phyloP scores from a whole-genome alignment of 2,888 invertebrate genomes.

The Mythimna vitellina region DNA sequence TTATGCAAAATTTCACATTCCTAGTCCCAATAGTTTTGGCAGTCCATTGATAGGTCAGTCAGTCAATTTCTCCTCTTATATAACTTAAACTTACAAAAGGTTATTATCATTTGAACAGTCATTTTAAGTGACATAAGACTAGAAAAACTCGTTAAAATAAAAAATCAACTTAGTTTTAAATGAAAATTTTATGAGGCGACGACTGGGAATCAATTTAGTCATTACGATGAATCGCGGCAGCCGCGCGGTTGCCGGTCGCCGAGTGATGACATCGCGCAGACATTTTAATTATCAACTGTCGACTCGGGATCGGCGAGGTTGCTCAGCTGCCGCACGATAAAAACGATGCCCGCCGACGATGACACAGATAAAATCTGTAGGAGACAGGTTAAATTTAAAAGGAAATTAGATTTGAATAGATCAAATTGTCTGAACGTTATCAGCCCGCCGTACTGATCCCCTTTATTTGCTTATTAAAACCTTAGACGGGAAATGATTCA shows the following conservation, averaged over 20 bases:
- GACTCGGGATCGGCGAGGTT: slow-evolving; percentile 76
- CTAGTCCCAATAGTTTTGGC: no score
- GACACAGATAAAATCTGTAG: slow-evolving; percentile 86
- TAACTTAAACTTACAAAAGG: neutral
- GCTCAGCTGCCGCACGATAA: slow-evolving; percentile 79
- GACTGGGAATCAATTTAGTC: slow-evolving; percentile 86
- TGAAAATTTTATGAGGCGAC: slow-evolving; percentile 77
- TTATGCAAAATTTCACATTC: no score
- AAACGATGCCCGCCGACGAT: slow-evolving; percentile 79
- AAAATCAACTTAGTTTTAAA: slow-evolving; percentile 71
- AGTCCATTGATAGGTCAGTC: no score
- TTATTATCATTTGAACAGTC: slow-evolving; percentile 8
- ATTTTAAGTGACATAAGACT: slow-evolving; percentile 14
- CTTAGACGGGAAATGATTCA: slow-evolving; percentile 46
- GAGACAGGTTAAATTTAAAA: slow-evolving; percentile 85
- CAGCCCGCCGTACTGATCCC: slow-evolving; percentile 63
- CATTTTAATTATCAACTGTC: slow-evolving; percentile 90
- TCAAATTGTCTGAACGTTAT: slow-evolving; percentile 79
- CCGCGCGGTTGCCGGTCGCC: slow-evolving; percentile 70
- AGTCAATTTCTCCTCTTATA: no score
- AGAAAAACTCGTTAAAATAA: slow-evolving; percentile 58
- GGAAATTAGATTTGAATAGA: slow-evolving; percentile 86
- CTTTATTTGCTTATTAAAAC: slow-evolving; percentile 69
- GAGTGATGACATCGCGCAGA: slow-evolving; percentile 84
- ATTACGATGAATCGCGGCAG: slow-evolving; percentile 78